Evolutionary conservation across 1,140 invertebrate genomes (phyloP).

Genomic region (Drosophila carrolli): DNA sequence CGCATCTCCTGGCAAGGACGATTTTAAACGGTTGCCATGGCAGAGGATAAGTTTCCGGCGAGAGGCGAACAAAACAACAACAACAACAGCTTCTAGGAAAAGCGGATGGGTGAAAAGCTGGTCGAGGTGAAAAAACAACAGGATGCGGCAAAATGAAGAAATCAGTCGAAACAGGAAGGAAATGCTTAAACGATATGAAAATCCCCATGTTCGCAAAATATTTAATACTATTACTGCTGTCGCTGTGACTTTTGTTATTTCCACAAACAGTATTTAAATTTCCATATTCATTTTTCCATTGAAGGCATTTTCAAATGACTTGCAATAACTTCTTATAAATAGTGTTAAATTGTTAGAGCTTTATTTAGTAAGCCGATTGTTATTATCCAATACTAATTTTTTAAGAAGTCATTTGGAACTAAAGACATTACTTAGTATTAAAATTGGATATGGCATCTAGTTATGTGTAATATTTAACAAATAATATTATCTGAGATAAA

Average conservation of each 20-base stretch:
- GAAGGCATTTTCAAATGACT: slow-evolving; percentile 6
- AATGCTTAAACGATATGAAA: slow-evolving; percentile 68
- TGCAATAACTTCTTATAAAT: background rate
- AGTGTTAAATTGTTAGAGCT: too few species aligned
- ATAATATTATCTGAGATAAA: too few species aligned
- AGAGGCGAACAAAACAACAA: background rate
- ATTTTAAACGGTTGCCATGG: slow-evolving; percentile 29
- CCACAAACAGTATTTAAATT: background rate
- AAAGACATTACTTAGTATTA: too few species aligned
- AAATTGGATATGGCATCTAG: background rate
- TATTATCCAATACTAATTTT: background rate
- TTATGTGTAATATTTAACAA: too few species aligned
- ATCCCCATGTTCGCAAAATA: slow-evolving; percentile 47
- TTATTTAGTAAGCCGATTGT: background rate
- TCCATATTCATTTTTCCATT: background rate
- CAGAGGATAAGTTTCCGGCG: slow-evolving; percentile 8
- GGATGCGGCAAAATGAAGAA: slow-evolving; percentile 54
- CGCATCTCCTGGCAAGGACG: background rate
- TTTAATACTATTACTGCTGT: slow-evolving; percentile 42
- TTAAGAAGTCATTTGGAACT: background rate
- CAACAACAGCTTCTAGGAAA: slow-evolving; percentile 2
- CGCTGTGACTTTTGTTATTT: slow-evolving; percentile 21
- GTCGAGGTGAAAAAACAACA: slow-evolving; percentile 25
- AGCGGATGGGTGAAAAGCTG: background rate
- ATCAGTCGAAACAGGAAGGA: slow-evolving; percentile 69